Percentiles rank a stretch among this genome's conserved stretches.
Evolutionary conservation across 2,888 invertebrate genomes (phyloP).

Genomic region (Cryptus viduatorius): DNA sequence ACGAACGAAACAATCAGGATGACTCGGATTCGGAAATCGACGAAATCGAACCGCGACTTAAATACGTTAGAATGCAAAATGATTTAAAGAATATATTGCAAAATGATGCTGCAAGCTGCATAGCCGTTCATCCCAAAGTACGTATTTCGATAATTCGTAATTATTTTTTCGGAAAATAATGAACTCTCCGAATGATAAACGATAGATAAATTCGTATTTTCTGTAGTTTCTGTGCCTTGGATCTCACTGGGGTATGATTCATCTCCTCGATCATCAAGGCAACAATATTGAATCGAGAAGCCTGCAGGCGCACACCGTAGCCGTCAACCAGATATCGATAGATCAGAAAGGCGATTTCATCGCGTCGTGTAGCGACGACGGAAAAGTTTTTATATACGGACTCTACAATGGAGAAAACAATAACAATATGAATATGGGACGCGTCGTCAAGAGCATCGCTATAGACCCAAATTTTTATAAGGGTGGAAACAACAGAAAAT

Average conservation of each 20-base stretch:
- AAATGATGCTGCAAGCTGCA: conserved; percentile 95
- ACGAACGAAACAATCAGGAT: conserved; percentile 80
- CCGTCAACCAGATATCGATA: conserved; percentile 97
- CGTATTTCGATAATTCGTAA: conserved; percentile 7
- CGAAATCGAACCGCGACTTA: conserved; percentile 94
- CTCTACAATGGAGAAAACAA: conserved; percentile 94
- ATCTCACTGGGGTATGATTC: conserved; percentile 95
- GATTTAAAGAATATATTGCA: conserved; percentile 94
- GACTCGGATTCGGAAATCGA: conserved; percentile 85
- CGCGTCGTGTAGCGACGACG: conserved; percentile 96
- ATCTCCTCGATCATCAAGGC: conserved; percentile 96
- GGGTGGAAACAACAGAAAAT: conserved; percentile 91
- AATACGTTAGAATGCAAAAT: conserved; percentile 95
- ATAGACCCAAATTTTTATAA: conserved; percentile 94
- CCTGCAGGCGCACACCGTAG: conserved; percentile 92
- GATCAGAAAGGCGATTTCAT: conserved; percentile 97
- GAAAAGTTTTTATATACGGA: conserved; percentile 94
- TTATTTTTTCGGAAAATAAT: background rate
- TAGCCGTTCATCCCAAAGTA: conserved; percentile 96
- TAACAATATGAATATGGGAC: conserved; percentile 91
- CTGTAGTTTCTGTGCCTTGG: conserved; percentile 95
- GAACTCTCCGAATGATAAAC: background rate
- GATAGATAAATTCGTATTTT: background rate
- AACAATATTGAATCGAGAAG: conserved; percentile 91
- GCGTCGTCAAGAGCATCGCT: conserved; percentile 94